phyloP scores from a whole-genome alignment of 2,888 invertebrate species.

The Eutolmus rufibarbis region DNA sequence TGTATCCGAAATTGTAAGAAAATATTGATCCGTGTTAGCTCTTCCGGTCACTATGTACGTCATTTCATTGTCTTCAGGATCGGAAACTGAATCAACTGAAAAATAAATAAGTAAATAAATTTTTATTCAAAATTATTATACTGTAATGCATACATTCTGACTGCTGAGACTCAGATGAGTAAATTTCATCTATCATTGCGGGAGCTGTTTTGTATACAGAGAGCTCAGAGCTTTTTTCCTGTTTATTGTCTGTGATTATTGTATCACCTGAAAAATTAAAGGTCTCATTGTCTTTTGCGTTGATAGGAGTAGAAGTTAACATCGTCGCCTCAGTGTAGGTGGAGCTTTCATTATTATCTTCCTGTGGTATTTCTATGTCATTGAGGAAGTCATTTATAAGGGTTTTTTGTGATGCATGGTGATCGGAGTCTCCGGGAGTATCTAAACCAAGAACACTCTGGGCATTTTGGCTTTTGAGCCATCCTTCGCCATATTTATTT shows the following conservation, averaged over 20 bases:
- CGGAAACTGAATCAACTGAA: constrained; percentile 53
- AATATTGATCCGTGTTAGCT: constrained; percentile 61
- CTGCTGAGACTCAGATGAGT: constrained; percentile 49
- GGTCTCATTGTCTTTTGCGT: constrained; percentile 18
- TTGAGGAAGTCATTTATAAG: constrained; percentile 56
- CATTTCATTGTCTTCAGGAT: constrained; percentile 61
- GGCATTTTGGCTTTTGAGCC: constrained; percentile 67
- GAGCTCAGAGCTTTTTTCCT: background rate
- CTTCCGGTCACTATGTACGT: constrained; percentile 57
- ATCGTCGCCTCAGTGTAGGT: background rate
- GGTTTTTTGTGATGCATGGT: constrained; percentile 51
- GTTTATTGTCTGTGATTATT: background rate
- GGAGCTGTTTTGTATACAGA: constrained; percentile 50
- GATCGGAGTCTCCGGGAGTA: background rate
- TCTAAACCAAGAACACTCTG: constrained; percentile 66
- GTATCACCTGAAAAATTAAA: constrained; percentile 41
- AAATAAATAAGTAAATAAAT: background rate
- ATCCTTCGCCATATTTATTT: constrained; percentile 68
- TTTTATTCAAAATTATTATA: background rate
- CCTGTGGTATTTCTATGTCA: constrained; percentile 49
- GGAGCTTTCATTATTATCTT: background rate
- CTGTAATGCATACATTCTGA: constrained; percentile 47
- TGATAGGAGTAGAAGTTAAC: constrained; percentile 53
- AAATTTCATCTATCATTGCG: constrained; percentile 50
- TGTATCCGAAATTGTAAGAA: constrained; percentile 64